Evolutionary conservation across 1,140 invertebrate species (phyloP).

Genomic region (Stegodyphus dumicola): DNA sequence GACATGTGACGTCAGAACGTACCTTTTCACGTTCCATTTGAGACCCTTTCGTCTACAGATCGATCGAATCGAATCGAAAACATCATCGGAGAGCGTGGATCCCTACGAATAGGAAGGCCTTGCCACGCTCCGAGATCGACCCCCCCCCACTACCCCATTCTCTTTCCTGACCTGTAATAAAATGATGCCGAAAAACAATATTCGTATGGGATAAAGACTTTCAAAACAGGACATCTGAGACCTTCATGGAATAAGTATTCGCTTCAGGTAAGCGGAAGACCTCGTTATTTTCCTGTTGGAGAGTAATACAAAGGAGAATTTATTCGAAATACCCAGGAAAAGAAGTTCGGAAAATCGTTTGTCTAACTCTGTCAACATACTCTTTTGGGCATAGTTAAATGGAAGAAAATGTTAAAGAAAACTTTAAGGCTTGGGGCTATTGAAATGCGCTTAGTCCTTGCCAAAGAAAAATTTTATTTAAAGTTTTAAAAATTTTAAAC

Average conservation of each 20-base stretch:
- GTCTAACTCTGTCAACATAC: too few species aligned
- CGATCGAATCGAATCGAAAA: background rate
- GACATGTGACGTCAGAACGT: slow-evolving; percentile 13
- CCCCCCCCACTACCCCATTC: background rate
- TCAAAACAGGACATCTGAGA: slow-evolving; percentile 29
- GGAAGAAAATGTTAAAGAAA: too few species aligned
- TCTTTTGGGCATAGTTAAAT: too few species aligned
- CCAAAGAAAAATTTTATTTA: too few species aligned
- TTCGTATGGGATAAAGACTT: slow-evolving; percentile 32
- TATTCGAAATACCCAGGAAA: too few species aligned
- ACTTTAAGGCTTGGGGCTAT: too few species aligned
- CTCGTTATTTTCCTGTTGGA: slow-evolving; percentile 13
- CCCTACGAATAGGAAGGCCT: background rate
- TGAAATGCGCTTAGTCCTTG: too few species aligned
- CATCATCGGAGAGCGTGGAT: background rate
- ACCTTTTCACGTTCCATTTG: slow-evolving; percentile 39
- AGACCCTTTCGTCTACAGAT: background rate
- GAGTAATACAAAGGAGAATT: too few species aligned
- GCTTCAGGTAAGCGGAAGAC: slow-evolving; percentile 30
- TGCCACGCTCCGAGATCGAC: background rate
- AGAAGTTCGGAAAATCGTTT: too few species aligned
- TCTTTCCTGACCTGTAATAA: background rate
- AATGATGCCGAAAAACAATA: slow-evolving; percentile 15
- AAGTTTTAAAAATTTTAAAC: too few species aligned
- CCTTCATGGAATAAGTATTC: slow-evolving; percentile 22